phyloP scores from a whole-genome alignment of 2,888 invertebrate species.

The Elegia similella region DNA sequence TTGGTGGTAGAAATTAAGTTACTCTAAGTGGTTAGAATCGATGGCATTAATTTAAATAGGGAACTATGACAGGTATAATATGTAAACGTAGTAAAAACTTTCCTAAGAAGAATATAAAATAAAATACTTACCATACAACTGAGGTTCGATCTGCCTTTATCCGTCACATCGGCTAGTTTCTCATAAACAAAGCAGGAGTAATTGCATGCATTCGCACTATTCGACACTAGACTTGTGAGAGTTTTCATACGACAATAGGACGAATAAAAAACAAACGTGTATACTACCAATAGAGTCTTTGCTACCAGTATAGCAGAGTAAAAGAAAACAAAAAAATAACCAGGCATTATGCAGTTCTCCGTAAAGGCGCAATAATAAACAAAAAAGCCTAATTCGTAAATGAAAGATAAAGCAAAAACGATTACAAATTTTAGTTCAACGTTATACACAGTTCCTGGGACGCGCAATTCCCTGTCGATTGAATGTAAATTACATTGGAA shows the following conservation, averaged over 20 bases:
- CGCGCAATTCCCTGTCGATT: neutral
- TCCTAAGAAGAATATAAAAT: too few species aligned
- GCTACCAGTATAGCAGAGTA: neutral
- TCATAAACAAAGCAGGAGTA: neutral
- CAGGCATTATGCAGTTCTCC: neutral
- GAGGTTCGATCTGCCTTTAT: neutral
- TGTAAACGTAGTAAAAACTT: too few species aligned
- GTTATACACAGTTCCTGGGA: neutral
- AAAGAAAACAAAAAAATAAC: neutral
- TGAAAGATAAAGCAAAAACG: too few species aligned
- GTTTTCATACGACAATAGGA: neutral
- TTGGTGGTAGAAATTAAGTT: too few species aligned
- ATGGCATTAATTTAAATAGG: too few species aligned
- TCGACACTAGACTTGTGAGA: neutral
- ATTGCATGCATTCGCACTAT: neutral
- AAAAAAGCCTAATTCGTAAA: neutral
- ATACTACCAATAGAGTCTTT: neutral
- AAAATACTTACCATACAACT: neutral
- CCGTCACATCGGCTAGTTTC: neutral
- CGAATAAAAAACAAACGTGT: neutral
- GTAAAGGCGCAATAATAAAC: neutral
- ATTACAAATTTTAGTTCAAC: neutral
- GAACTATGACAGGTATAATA: too few species aligned
- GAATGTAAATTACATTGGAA: neutral
- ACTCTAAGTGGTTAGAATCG: too few species aligned